Evolutionary conservation across 2,888 invertebrate genomes (phyloP), one percentile per base, ranked within the genome.

Genomic region (Cerceris ruficornis): DNA sequence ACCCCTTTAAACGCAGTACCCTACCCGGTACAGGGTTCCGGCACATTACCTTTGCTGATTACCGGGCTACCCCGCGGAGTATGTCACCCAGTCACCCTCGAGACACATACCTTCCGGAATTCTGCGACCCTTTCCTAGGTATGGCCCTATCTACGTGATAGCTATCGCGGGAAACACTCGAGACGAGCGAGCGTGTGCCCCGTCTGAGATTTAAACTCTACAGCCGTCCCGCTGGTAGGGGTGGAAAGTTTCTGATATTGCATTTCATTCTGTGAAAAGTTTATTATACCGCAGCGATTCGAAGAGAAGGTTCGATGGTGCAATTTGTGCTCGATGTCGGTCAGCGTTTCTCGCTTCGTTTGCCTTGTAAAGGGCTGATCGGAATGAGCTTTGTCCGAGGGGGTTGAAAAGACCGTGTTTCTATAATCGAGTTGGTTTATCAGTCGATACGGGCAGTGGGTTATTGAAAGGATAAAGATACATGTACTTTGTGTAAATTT

Each of bases 21-120:
- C 83, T 76, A 80, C 80, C 81, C 82, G 82, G 86, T 43, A 46
- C 66, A 14, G 71, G 88, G 91, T 92, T 92, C 91, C 91, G 89
- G 91, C 88, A 90, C 91, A 92, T 92, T 92, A 92, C 92, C 91
- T 90, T 86, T 90, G 88, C 91, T 92, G 91, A 92, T 92, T 92
- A 91, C 92, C 89, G 89, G 86, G 82, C 84, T 85, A 85, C 86
- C 88, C 87, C 82, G 85, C 86, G 85, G 89, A 91, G 89, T 91
- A 89, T 90, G 91, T 91, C 91, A 91, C 88, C 90, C 88, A 88
- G 89, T 89, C 88, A 87, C 88, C 88, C 88, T 81, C 88, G 87
- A 89, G 88, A 89, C 87, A 80, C 88, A 88, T 88, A 87, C 89
- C 89, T 87, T 85, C 80, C 85, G 83, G 82, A 82, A 79, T 79